A percentile compares a stretch with the other conserved stretches of the same genome.
Conservation (phyloP, 2,113 vertebrate species). For the Oxyura jamaicensis region DNA sequence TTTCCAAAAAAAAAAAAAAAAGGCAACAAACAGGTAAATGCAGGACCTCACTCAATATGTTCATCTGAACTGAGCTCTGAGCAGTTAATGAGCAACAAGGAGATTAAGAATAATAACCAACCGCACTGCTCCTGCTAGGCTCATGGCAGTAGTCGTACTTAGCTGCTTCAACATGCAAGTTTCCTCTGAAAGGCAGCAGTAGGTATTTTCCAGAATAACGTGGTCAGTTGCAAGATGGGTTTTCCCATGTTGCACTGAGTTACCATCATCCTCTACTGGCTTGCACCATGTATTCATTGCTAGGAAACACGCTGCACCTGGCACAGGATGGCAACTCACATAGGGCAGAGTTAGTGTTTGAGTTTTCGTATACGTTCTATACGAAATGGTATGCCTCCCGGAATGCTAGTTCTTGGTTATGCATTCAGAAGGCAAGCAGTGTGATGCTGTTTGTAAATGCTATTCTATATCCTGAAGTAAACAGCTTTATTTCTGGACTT, state of each 20-base stretch:
- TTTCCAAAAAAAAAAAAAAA: neutral
- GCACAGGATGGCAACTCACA: neutral
- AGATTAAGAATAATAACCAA: neutral
- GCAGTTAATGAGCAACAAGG: neutral
- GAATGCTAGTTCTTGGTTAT: neutral
- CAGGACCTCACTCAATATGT: neutral
- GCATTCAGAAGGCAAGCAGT: neutral
- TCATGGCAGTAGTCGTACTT: neutral
- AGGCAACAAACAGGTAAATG: neutral
- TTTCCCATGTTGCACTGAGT: neutral
- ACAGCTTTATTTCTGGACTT: neutral
- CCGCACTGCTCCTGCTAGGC: neutral
- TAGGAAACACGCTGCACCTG: neutral
- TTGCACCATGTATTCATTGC: neutral
- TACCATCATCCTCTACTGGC: neutral
- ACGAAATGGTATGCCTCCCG: neutral
- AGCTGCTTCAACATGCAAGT: neutral
- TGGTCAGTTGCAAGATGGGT: neutral
- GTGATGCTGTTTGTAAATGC: neutral
- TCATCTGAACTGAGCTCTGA: neutral
- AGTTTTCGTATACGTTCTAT: neutral
- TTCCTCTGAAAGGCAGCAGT: neutral
- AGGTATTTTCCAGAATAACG: neutral
- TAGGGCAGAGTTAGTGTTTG: neutral
- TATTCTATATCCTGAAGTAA: neutral